Evolutionary conservation across 2,113 vertebrate genomes (phyloP).

Genomic region (Emydocephalus ijimae): DNA sequence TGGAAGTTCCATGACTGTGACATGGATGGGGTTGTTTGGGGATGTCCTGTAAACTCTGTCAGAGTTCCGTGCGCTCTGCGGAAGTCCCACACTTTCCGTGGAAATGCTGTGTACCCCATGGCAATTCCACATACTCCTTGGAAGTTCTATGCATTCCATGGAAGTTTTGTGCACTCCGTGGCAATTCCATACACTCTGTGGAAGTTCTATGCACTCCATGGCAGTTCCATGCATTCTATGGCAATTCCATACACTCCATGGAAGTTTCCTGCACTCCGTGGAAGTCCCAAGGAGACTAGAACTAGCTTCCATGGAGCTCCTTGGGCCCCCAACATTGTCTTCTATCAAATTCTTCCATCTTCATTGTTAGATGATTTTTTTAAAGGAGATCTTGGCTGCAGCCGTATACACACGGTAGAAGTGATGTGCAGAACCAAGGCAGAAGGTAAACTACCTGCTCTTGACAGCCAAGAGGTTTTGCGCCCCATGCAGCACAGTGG

Average conservation of each 20-base stretch:
- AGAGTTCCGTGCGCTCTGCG: background rate
- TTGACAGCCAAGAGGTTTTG: background rate
- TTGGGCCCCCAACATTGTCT: background rate
- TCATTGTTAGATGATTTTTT: background rate
- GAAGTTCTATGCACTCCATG: too few relatives aligned
- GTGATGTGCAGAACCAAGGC: background rate
- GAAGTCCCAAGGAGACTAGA: background rate
- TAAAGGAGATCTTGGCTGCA: background rate
- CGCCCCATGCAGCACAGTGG: background rate
- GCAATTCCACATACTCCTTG: too few relatives aligned
- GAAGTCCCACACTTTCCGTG: too few relatives aligned
- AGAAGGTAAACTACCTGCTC: background rate
- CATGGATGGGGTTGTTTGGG: background rate
- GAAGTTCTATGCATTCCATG: accelerated
- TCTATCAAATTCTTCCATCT: background rate
- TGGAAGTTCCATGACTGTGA: background rate
- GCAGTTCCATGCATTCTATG: too few relatives aligned
- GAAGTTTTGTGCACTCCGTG: too few relatives aligned
- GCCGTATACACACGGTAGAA: background rate
- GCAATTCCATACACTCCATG: too few relatives aligned
- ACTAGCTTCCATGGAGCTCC: background rate
- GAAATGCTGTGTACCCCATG: too few relatives aligned
- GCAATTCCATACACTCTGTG: accelerated
- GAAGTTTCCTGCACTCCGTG: too few relatives aligned
- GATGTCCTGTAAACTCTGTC: background rate